Base-by-base conservation (phyloP, 2,797 vertebrate species). In the Acestrorhynchus altus region DNA sequence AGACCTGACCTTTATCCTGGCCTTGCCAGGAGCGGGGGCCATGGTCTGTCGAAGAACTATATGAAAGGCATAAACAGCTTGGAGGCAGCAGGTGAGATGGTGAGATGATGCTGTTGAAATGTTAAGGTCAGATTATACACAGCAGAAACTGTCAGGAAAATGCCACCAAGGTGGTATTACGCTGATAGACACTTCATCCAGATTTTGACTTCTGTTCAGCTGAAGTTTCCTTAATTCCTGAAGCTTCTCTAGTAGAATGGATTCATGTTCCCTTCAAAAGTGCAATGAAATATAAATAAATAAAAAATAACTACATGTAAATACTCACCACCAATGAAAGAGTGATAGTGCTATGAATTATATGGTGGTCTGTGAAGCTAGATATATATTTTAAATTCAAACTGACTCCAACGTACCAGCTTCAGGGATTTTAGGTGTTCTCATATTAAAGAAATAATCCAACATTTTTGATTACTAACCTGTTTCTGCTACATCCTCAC, bases 51-150 rank as follows among this genome's bases (percentile, higher is more conserved):
- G 13, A 4, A 24, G 40, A 24, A 0, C 9, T 15, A n/a, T 8
- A 24, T 12, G 22, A 63, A 18, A 16, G 60, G 60, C 31, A 12
- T 13, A 4, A 57, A 57, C n/a, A 26, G 24, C 40, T 28, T 46
- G 57, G 40, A n/a, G 57, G 13, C 72, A 74, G 57, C 57, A 60
- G 70, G 56, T 72, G 24, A 74, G 44, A 11, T 26, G n/a, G 56
- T 72, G 42, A 74, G 44, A 11, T 26, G n/a, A 9, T 0, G 15
- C 8, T 40, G 35, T 47, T 49, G 42, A 73, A 59, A 63, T 57
- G 57, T 65, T 52, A 74, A 63, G 59, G 56, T 46, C 71, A 73
- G 39, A 6, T 35, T 46, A 46, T 4, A 26, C 22, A 26, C 18
- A 44, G 39, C n/a, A 42, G 20, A 35, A 35, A 59, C 18, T 40